These are phyloP conservation scores for Torymus auratus DNA, from an alignment of 2,888 invertebrate genomes.

Conservation along the genomic window DNA sequence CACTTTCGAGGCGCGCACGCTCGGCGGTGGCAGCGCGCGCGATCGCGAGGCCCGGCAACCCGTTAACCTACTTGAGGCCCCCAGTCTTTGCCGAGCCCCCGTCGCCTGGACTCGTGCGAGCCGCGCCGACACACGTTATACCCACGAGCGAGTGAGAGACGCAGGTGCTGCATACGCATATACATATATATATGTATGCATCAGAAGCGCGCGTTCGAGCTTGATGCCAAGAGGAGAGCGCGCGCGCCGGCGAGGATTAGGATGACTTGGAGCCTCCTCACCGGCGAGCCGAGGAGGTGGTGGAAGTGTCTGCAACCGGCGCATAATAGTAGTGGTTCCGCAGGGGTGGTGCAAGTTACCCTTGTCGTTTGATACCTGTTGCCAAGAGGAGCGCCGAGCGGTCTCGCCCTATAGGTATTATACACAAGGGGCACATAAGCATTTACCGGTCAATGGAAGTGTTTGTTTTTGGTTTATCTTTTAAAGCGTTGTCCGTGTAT, in stretches of 20 bases:
- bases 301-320: background rate
- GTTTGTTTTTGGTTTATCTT: too few species aligned
- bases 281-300: constrained; percentile 22
- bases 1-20: constrained; percentile 65
- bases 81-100: constrained; percentile 69
- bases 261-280: background rate
- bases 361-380: too few species aligned
- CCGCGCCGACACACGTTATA: background rate
- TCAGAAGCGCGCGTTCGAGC: background rate
- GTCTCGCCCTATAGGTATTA: too few species aligned
- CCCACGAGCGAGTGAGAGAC: too few species aligned
- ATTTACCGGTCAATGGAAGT: too few species aligned
- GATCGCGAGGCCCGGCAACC: constrained; percentile 66
- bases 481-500: too few species aligned
- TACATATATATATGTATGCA: background rate
- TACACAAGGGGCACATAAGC: too few species aligned
- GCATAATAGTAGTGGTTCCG: background rate
- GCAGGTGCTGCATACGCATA: background rate
- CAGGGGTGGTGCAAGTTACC: too few species aligned
- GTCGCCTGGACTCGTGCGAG: constrained; percentile 60
- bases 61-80: constrained; percentile 73
- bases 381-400: too few species aligned
- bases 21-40: constrained; percentile 9
- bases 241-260: background rate
- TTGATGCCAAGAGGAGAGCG: background rate